A percentile compares a stretch with the other conserved stretches of the same genome.
phyloP scores from a whole-genome alignment of 2,888 invertebrate genomes.

The Criorhina ranunculi region DNA sequence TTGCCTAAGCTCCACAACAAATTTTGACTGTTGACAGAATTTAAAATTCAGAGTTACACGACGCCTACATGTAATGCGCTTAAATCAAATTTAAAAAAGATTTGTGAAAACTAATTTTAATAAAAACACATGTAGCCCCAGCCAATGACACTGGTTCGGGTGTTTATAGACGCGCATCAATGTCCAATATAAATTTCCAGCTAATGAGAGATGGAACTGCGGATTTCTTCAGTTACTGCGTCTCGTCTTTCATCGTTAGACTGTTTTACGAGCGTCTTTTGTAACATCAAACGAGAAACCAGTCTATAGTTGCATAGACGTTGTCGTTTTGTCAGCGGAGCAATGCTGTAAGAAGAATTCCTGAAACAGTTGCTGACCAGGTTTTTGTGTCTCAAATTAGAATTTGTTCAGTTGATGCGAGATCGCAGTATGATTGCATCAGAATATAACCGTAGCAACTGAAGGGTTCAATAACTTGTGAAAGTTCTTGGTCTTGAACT shows the following conservation, averaged over 20 bases:
- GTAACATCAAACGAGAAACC: constrained; percentile 8
- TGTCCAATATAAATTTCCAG: neutral
- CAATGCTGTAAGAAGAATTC: neutral
- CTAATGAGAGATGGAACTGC: neutral
- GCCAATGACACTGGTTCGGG: neutral
- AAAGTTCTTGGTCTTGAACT: constrained; percentile 35
- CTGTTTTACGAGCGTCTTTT: constrained; percentile 7
- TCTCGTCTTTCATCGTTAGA: constrained; percentile 1
- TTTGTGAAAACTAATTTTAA: constrained; percentile 15
- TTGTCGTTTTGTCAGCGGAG: neutral
- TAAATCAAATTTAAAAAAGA: constrained; percentile 13
- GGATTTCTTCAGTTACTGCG: neutral
- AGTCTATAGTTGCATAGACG: constrained; percentile 2
- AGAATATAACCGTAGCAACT: constrained; percentile 1
- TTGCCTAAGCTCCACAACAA: neutral
- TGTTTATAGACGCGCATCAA: constrained; percentile 11
- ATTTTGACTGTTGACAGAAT: too few relatives aligned
- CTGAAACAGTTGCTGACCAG: constrained; percentile 7
- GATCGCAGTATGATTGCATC: constrained; percentile 10
- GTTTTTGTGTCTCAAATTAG: neutral
- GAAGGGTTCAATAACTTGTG: constrained; percentile 5
- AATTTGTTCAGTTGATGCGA: constrained; percentile 6
- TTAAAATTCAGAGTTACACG: neutral
- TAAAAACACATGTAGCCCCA: constrained; percentile 9
- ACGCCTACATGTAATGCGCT: neutral